Evolutionary conservation across 2,797 vertebrate species (phyloP).

Genomic region (Sparus aurata): DNA sequence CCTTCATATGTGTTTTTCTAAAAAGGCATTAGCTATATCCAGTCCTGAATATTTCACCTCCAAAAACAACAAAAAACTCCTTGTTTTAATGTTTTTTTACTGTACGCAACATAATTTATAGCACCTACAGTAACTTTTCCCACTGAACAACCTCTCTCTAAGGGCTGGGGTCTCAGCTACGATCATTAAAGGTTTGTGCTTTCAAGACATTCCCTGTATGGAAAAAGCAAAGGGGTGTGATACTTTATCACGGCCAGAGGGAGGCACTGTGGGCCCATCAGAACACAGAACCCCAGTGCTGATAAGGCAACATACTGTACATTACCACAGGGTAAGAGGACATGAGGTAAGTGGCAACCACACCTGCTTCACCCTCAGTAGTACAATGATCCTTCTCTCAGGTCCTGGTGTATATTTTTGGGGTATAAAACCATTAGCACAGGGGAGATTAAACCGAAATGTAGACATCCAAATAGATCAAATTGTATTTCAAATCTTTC

Average conservation of each 20-base stretch:
- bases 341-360: slow-evolving; percentile 53
- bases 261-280: slow-evolving; percentile 66
- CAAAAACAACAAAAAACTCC: slow-evolving; percentile 29
- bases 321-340: slow-evolving; percentile 58
- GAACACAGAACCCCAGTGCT: slow-evolving; percentile 56
- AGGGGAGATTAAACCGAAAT: slow-evolving; percentile 41
- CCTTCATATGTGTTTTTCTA: slow-evolving; percentile 34
- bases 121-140: slow-evolving; percentile 61
- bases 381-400: slow-evolving; percentile 20
- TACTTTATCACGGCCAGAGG: slow-evolving; percentile 60
- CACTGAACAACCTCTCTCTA: slow-evolving; percentile 47
- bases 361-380: slow-evolving; percentile 2
- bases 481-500: slow-evolving; percentile 21
- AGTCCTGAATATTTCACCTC: slow-evolving; percentile 42
- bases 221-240: slow-evolving; percentile 68
- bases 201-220: slow-evolving; percentile 77
- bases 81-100: slow-evolving; percentile 3
- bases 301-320: slow-evolving; percentile 72
- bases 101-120: slow-evolving; percentile 51
- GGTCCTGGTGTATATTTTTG: slow-evolving; percentile 22
- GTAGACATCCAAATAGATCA: slow-evolving; percentile 28
- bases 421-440: slow-evolving; percentile 57
- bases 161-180: slow-evolving; percentile 37
- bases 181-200: slow-evolving; percentile 85
- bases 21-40: slow-evolving; percentile 43